Evolutionary conservation across 1,140 invertebrate genomes (phyloP), one percentile per base, ranked within the genome.

Genomic region (Drosophila punjabiensis): DNA sequence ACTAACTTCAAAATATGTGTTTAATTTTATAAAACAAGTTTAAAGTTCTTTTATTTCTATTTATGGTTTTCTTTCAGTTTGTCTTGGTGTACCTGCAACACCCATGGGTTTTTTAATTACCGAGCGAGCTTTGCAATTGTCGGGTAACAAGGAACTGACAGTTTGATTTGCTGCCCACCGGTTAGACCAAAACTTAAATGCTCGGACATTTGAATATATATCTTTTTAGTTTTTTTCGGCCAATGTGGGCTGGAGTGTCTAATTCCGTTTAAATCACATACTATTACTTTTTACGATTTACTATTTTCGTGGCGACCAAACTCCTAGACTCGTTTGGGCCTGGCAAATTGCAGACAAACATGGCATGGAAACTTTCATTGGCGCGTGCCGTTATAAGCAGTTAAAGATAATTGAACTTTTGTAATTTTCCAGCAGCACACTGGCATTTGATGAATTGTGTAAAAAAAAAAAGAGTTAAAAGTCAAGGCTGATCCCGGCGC

Each of bases 351-450:
- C 50, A 69, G 62, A 52, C 32, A 68, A 41, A 69, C 64, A 71
- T 50, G 64, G 56, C 35, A 20, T 58, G 45, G 45, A 48, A 69
- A 70, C 83, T 87, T 87, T 87, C 84, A 58, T 87, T 82, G 52
- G 65, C 64, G 50, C 83, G 79, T 78, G 83, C 73, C 73, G 39
- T 61, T 68, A 53, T 74, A 61, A 66, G 68, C 74, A 69, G 69
- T 52, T 56, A 48, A 45, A 60, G 68, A 79, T 84, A 89, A 81
- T 79, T 89, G 50, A 78, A 79, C 78, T 85, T 78, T 53, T 61
- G 63, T 69, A 50, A 75, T 73, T 64, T 80, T 63, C 62, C 28
- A 30, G 55, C 45, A 64, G 50, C 52, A 32, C 13, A 75, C 68
- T 30, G 14, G 47, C 62, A 75, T 65, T 69, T 81, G 66, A 74